Evolutionary conservation across 2,888 invertebrate genomes (phyloP).

Genomic region (Yponomeuta malinellus): DNA sequence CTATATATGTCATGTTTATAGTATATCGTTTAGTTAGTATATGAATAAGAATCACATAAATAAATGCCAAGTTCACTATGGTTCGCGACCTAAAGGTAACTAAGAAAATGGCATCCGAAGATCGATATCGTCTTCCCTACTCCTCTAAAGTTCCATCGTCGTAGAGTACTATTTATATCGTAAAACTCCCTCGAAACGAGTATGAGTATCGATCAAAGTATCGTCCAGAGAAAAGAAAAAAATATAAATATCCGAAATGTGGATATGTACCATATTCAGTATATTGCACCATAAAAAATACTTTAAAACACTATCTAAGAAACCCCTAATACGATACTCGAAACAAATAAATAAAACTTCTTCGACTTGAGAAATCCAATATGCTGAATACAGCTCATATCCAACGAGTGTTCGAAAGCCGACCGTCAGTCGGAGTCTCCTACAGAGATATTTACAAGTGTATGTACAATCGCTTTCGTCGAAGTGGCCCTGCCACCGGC

Average conservation of each 20-base stretch:
- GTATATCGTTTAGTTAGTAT: constrained; percentile 58
- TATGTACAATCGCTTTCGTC: constrained; percentile 57
- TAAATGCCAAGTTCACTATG: constrained; percentile 73
- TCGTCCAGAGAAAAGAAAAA: constrained; percentile 6
- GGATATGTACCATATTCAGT: constrained; percentile 58
- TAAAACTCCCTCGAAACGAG: constrained; percentile 28
- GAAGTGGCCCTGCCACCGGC: constrained; percentile 26
- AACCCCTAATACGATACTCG: constrained; percentile 21
- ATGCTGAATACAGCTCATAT: constrained; percentile 44
- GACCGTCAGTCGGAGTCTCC: constrained; percentile 28
- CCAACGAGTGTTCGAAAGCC: constrained; percentile 21
- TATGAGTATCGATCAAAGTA: constrained; percentile 29
- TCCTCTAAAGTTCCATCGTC: constrained; percentile 21
- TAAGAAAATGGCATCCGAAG: constrained; percentile 71
- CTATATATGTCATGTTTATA: constrained; percentile 59
- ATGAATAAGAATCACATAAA: constrained; percentile 61
- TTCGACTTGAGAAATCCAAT: constrained; percentile 29
- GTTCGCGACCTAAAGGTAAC: constrained; percentile 70
- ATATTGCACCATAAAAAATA: constrained; percentile 37
- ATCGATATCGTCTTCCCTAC: constrained; percentile 9
- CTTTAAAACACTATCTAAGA: constrained; percentile 20
- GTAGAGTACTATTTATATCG: constrained; percentile 24
- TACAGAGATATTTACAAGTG: constrained; percentile 58
- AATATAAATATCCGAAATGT: constrained; percentile 11
- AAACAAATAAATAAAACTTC: constrained; percentile 23